These are phyloP conservation scores for Phasianus colchicus DNA, from an alignment of 2,113 vertebrate species.

Conservation along the genomic window DNA sequence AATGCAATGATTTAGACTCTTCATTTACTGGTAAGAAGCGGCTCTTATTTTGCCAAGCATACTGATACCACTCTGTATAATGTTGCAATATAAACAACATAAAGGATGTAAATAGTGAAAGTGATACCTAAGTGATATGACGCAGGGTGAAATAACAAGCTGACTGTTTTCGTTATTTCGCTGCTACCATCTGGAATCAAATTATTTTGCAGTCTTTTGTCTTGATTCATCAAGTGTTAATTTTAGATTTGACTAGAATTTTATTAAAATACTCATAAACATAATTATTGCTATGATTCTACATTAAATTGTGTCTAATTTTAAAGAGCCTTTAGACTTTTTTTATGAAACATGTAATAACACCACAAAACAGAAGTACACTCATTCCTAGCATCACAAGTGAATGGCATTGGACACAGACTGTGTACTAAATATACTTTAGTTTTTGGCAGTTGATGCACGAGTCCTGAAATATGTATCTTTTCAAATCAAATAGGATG, in stretches of 20 bases:
- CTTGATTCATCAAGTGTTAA: not conserved
- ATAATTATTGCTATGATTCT: not conserved
- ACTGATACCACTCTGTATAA: not conserved
- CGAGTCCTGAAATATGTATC: fast-evolving
- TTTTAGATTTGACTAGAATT: not conserved
- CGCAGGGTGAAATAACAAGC: not conserved
- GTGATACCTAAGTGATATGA: not conserved
- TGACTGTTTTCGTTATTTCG: not conserved
- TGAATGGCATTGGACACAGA: not conserved
- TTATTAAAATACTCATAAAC: not conserved
- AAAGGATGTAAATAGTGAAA: not conserved
- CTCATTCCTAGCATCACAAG: not conserved
- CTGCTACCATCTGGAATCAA: not conserved
- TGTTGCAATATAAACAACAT: not conserved
- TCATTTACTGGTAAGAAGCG: not conserved
- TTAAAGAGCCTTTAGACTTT: not conserved
- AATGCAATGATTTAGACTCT: not conserved
- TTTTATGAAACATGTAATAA: not conserved
- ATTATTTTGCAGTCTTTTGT: not conserved
- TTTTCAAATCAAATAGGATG: not conserved
- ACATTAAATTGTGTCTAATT: not conserved
- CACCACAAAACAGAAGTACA: not conserved
- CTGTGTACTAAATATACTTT: not conserved
- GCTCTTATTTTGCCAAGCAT: not conserved
- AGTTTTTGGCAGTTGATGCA: not conserved